phyloP scores from a whole-genome alignment of 2,888 invertebrate genomes.

The Sarcophaga subvicina region DNA sequence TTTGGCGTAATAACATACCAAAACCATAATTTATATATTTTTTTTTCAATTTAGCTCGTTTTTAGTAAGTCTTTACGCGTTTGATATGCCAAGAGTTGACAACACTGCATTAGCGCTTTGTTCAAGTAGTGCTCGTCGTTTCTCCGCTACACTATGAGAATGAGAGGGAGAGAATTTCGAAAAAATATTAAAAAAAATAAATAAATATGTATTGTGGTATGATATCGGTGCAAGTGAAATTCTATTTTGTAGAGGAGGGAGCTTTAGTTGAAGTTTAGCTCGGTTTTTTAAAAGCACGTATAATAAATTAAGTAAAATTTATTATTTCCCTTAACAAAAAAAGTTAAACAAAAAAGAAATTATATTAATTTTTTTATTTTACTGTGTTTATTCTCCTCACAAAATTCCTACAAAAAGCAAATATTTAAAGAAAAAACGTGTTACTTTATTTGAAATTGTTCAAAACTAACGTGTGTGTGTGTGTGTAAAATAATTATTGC shows the following conservation, averaged over 20 bases:
- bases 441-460: slow-evolving; percentile 56
- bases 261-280: slow-evolving; percentile 69
- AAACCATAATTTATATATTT: too few species aligned
- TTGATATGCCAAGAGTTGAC: too few species aligned
- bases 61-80: too few species aligned
- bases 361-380: slow-evolving; percentile 22
- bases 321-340: slow-evolving; percentile 34
- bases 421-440: slow-evolving; percentile 45
- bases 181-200: slow-evolving; percentile 21
- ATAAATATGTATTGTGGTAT: slow-evolving; percentile 16
- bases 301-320: slow-evolving; percentile 47
- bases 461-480: not conserved
- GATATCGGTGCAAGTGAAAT: slow-evolving; percentile 67
- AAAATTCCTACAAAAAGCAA: slow-evolving; percentile 15
- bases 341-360: slow-evolving; percentile 4
- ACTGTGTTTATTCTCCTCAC: slow-evolving; percentile 25
- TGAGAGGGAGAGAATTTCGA: slow-evolving; percentile 27
- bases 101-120: not conserved
- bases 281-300: slow-evolving; percentile 70
- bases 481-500: not conserved
- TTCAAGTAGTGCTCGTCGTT: not conserved
- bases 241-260: slow-evolving; percentile 62
- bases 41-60: too few species aligned
- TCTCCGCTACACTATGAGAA: slow-evolving; percentile 21
- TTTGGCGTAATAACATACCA: too few species aligned